Percentiles rank a stretch among this genome's conserved stretches.
phyloP scores from a whole-genome alignment of 2,888 invertebrate genomes.

The Perdita meconis region DNA sequence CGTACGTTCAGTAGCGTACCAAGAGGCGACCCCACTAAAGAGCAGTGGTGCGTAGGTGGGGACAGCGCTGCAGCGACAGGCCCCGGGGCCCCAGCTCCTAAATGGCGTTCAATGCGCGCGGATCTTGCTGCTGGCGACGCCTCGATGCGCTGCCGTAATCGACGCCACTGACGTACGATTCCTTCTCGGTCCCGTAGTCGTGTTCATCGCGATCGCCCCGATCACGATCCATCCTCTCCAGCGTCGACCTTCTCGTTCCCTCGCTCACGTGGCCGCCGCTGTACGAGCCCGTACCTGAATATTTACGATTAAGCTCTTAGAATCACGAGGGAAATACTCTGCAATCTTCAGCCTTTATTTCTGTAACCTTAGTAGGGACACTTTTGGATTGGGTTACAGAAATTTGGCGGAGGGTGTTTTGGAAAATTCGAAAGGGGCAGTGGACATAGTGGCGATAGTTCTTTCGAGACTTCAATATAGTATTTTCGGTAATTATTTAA shows the following conservation, averaged over 20 bases:
- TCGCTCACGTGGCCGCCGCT: conserved; percentile 75
- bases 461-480: too few relatives aligned
- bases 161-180: conserved; percentile 83
- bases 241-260: conserved; percentile 81
- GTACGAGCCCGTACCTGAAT: conserved; percentile 70
- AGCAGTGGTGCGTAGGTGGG: conserved; percentile 83
- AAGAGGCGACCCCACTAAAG: conserved; percentile 74
- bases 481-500: too few relatives aligned
- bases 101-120: conserved; percentile 90
- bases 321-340: neutral
- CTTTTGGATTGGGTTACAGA: conserved; percentile 2
- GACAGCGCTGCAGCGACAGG: conserved; percentile 83
- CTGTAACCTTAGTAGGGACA: conserved; percentile 8
- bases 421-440: conserved; percentile 39
- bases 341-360: neutral
- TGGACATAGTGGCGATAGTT: neutral
- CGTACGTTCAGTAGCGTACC: conserved; percentile 77
- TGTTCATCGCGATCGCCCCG: conserved; percentile 83
- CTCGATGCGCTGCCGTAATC: conserved; percentile 88
- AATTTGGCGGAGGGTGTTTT: neutral
- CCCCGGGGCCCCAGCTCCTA: conserved; percentile 86
- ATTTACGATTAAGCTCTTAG: neutral
- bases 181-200: conserved; percentile 84
- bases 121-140: conserved; percentile 83
- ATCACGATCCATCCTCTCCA: conserved; percentile 83